Percentiles rank a stretch among this genome's conserved stretches.
Conservation (phyloP, 2,113 vertebrate genomes). For the Salminus brasiliensis region DNA sequence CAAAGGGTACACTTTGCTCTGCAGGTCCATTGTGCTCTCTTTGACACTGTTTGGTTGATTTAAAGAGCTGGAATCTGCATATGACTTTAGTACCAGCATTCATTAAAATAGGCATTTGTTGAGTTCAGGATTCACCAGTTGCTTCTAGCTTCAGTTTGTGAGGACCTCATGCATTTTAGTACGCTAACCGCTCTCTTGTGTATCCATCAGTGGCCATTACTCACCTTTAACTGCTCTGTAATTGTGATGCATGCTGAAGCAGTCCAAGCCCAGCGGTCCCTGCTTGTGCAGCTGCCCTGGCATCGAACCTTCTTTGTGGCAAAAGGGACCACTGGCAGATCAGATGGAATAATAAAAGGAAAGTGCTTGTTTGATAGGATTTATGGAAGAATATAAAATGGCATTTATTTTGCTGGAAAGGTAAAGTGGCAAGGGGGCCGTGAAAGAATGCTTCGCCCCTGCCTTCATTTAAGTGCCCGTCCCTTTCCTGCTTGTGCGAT, state of each 20-base stretch:
- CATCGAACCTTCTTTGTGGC: conserved; percentile 54
- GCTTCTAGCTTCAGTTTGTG: neutral
- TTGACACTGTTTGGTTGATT: conserved; percentile 30
- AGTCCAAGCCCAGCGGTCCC: conserved; percentile 47
- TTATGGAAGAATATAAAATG: conserved; percentile 75
- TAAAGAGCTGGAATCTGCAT: conserved; percentile 11
- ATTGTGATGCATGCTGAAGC: conserved; percentile 33
- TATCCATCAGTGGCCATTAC: neutral
- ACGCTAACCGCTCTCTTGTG: neutral
- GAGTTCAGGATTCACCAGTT: conserved; percentile 6
- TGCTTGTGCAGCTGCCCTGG: conserved; percentile 65
- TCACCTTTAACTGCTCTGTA: conserved; percentile 33
- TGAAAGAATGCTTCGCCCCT: conserved; percentile 56
- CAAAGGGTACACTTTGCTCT: neutral
- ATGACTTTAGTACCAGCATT: conserved; percentile 23
- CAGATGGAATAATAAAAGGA: conserved; percentile 64
- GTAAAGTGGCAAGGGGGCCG: conserved; percentile 63
- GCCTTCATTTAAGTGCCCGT: conserved; percentile 57
- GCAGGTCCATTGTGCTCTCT: neutral
- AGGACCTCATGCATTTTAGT: conserved; percentile 4
- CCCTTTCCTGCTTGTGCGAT: conserved; percentile 49
- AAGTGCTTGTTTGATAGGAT: conserved; percentile 73
- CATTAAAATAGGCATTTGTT: conserved; percentile 16
- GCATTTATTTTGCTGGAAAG: conserved; percentile 70
- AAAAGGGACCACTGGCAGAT: conserved; percentile 59